Percentiles rank a stretch among this genome's conserved stretches.
Conservation (phyloP, 2,113 vertebrate genomes). For the Epinephelus fuscoguttatus region DNA sequence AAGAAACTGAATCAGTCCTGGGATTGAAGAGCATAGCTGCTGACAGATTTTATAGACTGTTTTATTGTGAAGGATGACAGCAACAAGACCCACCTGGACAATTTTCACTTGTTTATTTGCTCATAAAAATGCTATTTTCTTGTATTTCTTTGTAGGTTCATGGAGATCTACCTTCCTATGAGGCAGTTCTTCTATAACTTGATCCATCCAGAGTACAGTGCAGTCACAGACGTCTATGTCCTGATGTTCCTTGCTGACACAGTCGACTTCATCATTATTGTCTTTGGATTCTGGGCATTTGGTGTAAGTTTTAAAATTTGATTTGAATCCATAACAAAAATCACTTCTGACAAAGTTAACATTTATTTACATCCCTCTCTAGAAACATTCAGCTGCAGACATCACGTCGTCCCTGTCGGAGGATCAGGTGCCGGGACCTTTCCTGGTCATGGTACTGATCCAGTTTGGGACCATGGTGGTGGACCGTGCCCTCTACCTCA, state of each 20-base stretch:
- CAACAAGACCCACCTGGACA: neutral
- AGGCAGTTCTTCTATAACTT: slow-evolving; percentile 96
- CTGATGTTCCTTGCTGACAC: slow-evolving; percentile 99
- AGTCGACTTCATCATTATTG: slow-evolving; percentile 97
- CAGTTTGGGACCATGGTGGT: slow-evolving; percentile 99
- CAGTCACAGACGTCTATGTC: slow-evolving; percentile 97
- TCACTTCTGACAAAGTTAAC: neutral
- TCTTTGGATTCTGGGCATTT: slow-evolving; percentile 98
- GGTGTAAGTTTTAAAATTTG: slow-evolving; percentile 87
- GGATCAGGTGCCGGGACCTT: slow-evolving; percentile 95
- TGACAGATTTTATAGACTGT: too few relatives aligned
- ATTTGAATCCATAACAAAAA: neutral
- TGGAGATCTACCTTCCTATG: slow-evolving; percentile 94
- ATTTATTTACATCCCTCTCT: slow-evolving; percentile 13
- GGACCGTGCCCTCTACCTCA: slow-evolving; percentile 95
- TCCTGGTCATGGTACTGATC: slow-evolving; percentile 98
- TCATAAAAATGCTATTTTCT: slow-evolving; percentile 2
- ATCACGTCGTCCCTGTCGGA: slow-evolving; percentile 98
- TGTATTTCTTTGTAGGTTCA: slow-evolving; percentile 80
- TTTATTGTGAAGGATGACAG: neutral
- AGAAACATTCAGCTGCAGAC: slow-evolving; percentile 98
- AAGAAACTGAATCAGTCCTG: too few relatives aligned
- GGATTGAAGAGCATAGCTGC: too few relatives aligned
- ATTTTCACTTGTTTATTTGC: neutral
- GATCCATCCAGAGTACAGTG: slow-evolving; percentile 98